phyloP scores from a whole-genome alignment of 2,888 invertebrate species.

The Calliphora vomitoria region DNA sequence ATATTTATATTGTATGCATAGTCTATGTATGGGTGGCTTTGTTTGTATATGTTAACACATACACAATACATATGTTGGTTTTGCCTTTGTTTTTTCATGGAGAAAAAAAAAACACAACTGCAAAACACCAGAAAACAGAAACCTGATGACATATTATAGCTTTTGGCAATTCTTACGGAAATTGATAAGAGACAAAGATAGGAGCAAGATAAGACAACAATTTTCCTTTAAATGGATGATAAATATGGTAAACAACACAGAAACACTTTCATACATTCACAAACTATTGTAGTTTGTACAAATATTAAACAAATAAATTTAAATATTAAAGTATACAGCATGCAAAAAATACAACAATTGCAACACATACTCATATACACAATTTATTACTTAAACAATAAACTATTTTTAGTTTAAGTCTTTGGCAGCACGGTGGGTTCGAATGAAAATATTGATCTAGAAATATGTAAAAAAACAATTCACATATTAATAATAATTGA shows the following conservation, averaged over 20 bases:
- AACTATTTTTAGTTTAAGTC: background rate
- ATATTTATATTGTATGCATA: background rate
- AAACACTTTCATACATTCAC: background rate
- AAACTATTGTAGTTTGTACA: background rate
- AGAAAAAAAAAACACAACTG: background rate
- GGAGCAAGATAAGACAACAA: conserved; percentile 52
- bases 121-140: background rate
- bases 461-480: too few relatives aligned
- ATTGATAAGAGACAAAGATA: conserved; percentile 52
- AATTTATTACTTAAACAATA: conserved; percentile 59
- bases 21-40: conserved; percentile 14
- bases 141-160: conserved; percentile 67
- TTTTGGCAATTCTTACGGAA: conserved; percentile 67
- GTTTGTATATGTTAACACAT: background rate
- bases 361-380: conserved; percentile 5
- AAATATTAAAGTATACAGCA: conserved; percentile 7
- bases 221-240: conserved; percentile 24
- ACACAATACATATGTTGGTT: conserved; percentile 2
- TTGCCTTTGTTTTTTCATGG: background rate
- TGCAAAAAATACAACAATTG: background rate
- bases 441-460: background rate
- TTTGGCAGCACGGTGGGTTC: background rate
- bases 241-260: conserved; percentile 27
- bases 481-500: too few relatives aligned
- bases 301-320: conserved; percentile 13